These are phyloP conservation scores for Tauraco hartlaubi DNA, from an alignment of 2,797 vertebrate genomes.

Conservation along the genomic window DNA sequence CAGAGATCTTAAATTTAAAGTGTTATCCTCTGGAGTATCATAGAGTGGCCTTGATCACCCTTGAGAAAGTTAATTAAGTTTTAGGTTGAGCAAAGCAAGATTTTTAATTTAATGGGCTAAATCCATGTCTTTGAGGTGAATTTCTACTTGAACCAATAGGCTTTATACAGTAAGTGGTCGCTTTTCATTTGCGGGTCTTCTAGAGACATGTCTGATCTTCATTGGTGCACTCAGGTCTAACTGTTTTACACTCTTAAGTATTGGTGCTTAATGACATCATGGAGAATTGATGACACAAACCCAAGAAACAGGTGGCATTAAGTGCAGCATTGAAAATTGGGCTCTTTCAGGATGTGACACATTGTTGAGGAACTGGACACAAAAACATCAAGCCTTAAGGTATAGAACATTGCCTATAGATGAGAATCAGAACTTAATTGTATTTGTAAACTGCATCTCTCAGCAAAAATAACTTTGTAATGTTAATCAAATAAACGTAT, in stretches of 20 bases:
- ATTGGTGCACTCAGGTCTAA: not conserved
- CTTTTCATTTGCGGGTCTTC: not conserved
- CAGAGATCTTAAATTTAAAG: not conserved
- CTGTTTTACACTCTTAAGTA: not conserved
- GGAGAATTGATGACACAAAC: not conserved
- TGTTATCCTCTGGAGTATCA: not conserved
- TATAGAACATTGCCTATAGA: not conserved
- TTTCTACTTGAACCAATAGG: not conserved
- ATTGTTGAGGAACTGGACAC: not conserved
- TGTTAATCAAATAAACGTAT: not conserved
- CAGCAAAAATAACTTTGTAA: not conserved
- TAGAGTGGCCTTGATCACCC: not conserved
- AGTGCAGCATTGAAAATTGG: not conserved
- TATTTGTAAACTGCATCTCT: not conserved
- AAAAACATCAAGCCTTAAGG: not conserved
- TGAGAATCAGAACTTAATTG: not conserved
- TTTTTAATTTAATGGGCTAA: not conserved
- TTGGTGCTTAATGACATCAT: not conserved
- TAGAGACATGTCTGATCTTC: not conserved
- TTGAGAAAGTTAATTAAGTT: not conserved
- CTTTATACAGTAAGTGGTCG: not conserved
- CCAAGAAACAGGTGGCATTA: not conserved
- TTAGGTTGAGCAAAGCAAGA: not conserved
- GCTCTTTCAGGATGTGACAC: not conserved
- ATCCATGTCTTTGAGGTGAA: not conserved